Conservation (phyloP, 2,888 invertebrate genomes). For the Heliconius aoede region DNA sequence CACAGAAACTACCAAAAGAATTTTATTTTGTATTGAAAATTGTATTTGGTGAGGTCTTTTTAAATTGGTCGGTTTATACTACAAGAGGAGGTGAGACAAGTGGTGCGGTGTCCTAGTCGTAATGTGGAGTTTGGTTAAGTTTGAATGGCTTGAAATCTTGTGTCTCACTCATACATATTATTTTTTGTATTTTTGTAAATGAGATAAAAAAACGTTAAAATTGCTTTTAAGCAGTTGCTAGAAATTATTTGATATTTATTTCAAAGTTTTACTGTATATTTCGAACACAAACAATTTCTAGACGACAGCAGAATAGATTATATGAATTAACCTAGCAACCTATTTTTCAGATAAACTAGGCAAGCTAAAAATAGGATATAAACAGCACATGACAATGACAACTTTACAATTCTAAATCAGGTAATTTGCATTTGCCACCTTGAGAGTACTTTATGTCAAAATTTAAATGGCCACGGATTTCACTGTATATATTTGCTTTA, state of each 20-base stretch:
- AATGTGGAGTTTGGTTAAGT: conserved; percentile 51
- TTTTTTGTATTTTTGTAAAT: conserved; percentile 28
- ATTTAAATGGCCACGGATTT: not conserved
- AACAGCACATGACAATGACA: not conserved
- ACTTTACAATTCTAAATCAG: not conserved
- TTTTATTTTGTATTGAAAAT: conserved; percentile 53
- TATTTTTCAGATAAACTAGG: conserved; percentile 2
- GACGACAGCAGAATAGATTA: too few relatives aligned
- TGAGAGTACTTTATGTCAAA: conserved; percentile 1
- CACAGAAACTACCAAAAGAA: conserved; percentile 53
- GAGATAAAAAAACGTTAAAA: conserved; percentile 37
- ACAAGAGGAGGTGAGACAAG: conserved; percentile 57
- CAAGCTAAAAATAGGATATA: not conserved
- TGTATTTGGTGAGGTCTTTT: conserved; percentile 54
- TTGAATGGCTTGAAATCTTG: conserved; percentile 56
- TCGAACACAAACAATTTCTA: conserved; percentile 5
- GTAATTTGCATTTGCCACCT: not conserved
- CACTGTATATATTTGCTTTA: conserved; percentile 9
- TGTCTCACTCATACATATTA: conserved; percentile 52
- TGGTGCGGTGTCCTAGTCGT: conserved; percentile 57
- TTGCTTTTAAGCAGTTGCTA: not conserved
- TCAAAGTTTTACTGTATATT: not conserved
- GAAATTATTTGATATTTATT: too few relatives aligned
- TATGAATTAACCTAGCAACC: conserved; percentile 4
- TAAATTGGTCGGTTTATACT: conserved; percentile 61